phyloP scores from a whole-genome alignment of 1,140 invertebrate genomes.

The Eulimnadia texana region DNA sequence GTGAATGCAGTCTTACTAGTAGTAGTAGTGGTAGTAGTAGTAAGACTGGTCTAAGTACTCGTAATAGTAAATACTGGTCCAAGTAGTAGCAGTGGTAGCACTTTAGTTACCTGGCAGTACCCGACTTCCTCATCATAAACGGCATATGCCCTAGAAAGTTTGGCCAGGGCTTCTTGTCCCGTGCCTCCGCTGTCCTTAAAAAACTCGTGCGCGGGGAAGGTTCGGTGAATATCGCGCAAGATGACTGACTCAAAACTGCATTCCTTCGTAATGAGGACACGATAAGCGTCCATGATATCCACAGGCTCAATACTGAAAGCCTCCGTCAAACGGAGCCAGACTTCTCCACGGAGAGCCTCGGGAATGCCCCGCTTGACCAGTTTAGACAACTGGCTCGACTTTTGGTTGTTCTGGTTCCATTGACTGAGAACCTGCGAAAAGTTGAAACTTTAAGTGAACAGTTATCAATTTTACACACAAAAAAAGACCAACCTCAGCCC shows the following conservation, averaged over 20 bases:
- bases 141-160: slow-evolving; percentile 92
- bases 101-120: slow-evolving; percentile 95
- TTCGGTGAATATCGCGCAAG: slow-evolving; percentile 87
- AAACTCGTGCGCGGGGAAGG: slow-evolving; percentile 96
- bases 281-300: slow-evolving; percentile 80
- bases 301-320: slow-evolving; percentile 55
- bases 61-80: too few species aligned
- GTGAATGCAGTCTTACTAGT: too few species aligned
- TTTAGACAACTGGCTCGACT: slow-evolving; percentile 53
- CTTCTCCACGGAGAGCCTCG: slow-evolving; percentile 87
- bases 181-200: slow-evolving; percentile 81
- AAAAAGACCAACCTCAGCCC: too few species aligned
- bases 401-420: background rate
- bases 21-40: too few species aligned
- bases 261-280: slow-evolving; percentile 83
- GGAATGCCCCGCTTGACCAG: slow-evolving; percentile 83
- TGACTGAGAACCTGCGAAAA: background rate
- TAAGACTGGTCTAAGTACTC: too few species aligned
- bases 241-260: slow-evolving; percentile 83
- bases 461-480: too few species aligned
- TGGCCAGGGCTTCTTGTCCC: slow-evolving; percentile 90
- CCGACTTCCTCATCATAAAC: slow-evolving; percentile 94
- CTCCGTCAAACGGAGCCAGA: slow-evolving; percentile 88
- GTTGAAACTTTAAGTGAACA: slow-evolving; percentile 31
- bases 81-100: too few species aligned